These are phyloP conservation scores for Danio rerio DNA, from an alignment of 2,113 vertebrate genomes.

Conservation along the genomic window DNA sequence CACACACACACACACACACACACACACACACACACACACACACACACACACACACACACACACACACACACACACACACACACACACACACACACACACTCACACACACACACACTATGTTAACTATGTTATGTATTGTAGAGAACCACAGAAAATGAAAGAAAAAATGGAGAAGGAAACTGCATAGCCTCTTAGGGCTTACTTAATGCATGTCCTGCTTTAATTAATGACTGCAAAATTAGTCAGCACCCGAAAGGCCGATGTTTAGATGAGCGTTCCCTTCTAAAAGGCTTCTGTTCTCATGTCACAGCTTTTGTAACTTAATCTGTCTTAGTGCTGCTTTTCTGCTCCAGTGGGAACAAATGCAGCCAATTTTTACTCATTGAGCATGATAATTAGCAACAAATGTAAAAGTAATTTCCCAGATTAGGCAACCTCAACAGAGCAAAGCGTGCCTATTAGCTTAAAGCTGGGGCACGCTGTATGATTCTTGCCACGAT, in stretches of 20 bases:
- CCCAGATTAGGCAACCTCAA: slow-evolving; percentile 67
- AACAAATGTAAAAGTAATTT: slow-evolving; percentile 77
- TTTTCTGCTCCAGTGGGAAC: slow-evolving; percentile 70
- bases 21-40: too few species aligned
- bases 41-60: too few species aligned
- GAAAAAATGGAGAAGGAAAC: neutral
- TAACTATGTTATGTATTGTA: neutral
- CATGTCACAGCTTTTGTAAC: slow-evolving; percentile 48
- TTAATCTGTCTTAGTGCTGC: slow-evolving; percentile 64
- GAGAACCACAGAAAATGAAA: neutral
- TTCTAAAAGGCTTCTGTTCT: slow-evolving; percentile 25
- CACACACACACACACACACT: too few species aligned
- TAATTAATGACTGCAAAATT: neutral
- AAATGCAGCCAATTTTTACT: slow-evolving; percentile 72
- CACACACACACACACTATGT: too few species aligned
- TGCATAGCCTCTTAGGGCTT: neutral
- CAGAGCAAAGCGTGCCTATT: slow-evolving; percentile 76
- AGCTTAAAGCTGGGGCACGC: slow-evolving; percentile 48
- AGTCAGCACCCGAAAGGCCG: neutral
- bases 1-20: too few species aligned
- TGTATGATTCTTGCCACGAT: neutral
- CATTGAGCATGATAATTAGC: slow-evolving; percentile 78
- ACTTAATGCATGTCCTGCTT: neutral
- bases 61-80: too few species aligned
- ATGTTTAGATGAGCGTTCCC: slow-evolving; percentile 9